Conservation (phyloP, 2,797 vertebrate genomes). For the Spinus pinus region DNA sequence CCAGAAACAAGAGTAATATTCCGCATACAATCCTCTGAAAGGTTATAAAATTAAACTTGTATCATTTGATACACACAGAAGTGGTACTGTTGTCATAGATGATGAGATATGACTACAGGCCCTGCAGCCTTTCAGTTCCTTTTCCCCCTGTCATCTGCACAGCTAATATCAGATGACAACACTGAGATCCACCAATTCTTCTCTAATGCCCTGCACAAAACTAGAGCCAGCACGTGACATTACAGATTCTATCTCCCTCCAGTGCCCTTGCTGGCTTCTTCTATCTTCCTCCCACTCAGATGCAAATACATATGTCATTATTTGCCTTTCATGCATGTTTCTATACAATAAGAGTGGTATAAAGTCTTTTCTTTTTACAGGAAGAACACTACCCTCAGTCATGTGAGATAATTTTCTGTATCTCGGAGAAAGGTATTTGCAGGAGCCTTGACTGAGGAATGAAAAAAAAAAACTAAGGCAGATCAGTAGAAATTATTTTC, state of each 20-base stretch:
- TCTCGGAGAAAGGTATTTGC: conserved; percentile 11
- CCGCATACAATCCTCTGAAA: not conserved
- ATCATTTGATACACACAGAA: not conserved
- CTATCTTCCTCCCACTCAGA: not conserved
- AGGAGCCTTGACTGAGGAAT: not conserved
- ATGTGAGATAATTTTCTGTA: not conserved
- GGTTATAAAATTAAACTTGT: not conserved
- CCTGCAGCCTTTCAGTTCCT: not conserved
- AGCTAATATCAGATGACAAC: not conserved
- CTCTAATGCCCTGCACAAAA: not conserved
- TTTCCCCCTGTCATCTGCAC: not conserved
- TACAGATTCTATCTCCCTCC: not conserved
- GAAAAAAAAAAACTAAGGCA: conserved; percentile 3
- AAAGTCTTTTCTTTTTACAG: not conserved
- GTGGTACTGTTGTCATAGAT: not conserved
- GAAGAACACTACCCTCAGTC: not conserved
- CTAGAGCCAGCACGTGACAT: not conserved
- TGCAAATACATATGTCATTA: not conserved
- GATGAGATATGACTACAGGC: not conserved
- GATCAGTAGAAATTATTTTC: conserved; percentile 25
- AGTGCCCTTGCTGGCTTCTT: not conserved
- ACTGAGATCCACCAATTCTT: not conserved
- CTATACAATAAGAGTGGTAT: not conserved
- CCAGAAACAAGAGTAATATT: not conserved
- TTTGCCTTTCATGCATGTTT: not conserved